A percentile compares a stretch with the other conserved stretches of the same genome.
phyloP scores from a whole-genome alignment of 2,113 vertebrate genomes.

The Psophia crepitans region DNA sequence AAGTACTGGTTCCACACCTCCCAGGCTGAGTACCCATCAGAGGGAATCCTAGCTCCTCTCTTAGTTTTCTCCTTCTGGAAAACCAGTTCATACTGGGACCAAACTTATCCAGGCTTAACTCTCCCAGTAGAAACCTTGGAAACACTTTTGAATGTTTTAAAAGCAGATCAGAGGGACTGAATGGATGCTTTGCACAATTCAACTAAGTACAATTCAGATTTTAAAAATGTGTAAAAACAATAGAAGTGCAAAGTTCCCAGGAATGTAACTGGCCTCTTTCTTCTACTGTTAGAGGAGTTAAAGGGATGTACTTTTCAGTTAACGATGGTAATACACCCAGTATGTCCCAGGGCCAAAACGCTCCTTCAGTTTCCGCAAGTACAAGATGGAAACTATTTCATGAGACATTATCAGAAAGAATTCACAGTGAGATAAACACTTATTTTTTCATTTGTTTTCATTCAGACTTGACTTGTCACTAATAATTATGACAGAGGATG shows the following conservation, averaged over 20 bases:
- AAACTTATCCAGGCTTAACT: not conserved
- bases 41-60: not conserved
- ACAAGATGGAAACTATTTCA: conserved; percentile 54
- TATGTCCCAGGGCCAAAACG: not conserved
- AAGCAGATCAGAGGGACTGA: not conserved
- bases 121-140: not conserved
- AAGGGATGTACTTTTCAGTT: not conserved
- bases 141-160: not conserved
- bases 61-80: not conserved
- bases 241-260: not conserved
- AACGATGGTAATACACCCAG: not conserved
- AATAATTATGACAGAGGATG: conserved; percentile 62
- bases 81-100: not conserved
- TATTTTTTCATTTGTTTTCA: conserved; percentile 61
- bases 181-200: not conserved
- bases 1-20: not conserved
- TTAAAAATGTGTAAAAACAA: not conserved
- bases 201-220: not conserved
- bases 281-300: not conserved
- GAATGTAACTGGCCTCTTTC: not conserved
- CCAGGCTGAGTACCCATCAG: not conserved
- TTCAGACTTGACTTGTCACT: conserved; percentile 48
- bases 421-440: conserved; percentile 50
- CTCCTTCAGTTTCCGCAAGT: conserved; percentile 17
- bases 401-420: conserved; percentile 48